Conservation (phyloP, 2,113 vertebrate species). For the Sapajus apella region DNA sequence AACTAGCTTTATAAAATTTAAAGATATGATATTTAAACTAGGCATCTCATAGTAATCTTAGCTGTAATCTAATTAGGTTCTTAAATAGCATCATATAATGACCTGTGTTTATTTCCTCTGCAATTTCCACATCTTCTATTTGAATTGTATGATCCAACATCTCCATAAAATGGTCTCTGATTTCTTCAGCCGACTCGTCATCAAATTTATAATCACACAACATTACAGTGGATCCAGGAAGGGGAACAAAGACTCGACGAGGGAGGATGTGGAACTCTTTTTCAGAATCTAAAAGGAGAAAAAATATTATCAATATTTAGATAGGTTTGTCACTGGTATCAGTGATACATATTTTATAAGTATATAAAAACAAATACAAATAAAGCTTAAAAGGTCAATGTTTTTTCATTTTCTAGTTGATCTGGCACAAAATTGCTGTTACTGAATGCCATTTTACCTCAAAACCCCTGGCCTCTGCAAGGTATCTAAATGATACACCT, state of each 20-base stretch:
- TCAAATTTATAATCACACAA: slow-evolving; percentile 88
- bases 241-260: slow-evolving; percentile 85
- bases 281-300: slow-evolving; percentile 76
- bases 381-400: slow-evolving; percentile 12
- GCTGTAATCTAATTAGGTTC: neutral
- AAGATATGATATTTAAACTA: neutral
- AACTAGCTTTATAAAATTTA: slow-evolving; percentile 40
- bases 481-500: neutral
- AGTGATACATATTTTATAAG: neutral
- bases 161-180: slow-evolving; percentile 86
- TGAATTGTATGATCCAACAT: slow-evolving; percentile 85
- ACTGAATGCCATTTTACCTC: neutral
- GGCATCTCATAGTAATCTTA: neutral
- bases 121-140: slow-evolving; percentile 81
- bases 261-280: slow-evolving; percentile 84
- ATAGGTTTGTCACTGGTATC: slow-evolving; percentile 29
- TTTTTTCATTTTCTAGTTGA: neutral
- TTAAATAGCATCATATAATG: slow-evolving; percentile 64
- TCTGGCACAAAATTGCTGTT: neutral
- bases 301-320: slow-evolving; percentile 46
- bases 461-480: neutral
- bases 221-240: slow-evolving; percentile 84
- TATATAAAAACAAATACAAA: neutral
- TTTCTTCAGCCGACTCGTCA: slow-evolving; percentile 84
- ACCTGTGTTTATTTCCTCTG: slow-evolving; percentile 85